Conservation (phyloP, 1,140 invertebrate genomes). For the Zophobas morio region DNA sequence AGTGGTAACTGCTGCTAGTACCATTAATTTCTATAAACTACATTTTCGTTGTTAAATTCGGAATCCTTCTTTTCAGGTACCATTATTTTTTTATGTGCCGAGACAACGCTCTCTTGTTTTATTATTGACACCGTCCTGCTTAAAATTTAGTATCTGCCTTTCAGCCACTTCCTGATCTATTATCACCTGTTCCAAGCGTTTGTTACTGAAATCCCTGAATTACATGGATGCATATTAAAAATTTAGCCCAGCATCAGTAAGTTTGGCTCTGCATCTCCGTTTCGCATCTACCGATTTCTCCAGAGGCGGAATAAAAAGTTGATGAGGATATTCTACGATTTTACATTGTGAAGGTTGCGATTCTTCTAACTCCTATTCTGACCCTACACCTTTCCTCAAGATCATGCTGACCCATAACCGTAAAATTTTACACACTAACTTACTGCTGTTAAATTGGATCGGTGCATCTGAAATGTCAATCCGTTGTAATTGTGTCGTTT, state of each 20-base stretch:
- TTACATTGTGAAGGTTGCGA: conserved; percentile 12
- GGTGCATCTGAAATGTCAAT: not conserved
- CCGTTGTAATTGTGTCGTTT: conserved; percentile 24
- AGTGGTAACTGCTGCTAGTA: too few species aligned
- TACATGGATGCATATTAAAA: conserved; percentile 14
- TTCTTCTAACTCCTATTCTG: conserved; percentile 17
- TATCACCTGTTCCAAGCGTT: not conserved
- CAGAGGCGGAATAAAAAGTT: conserved; percentile 25
- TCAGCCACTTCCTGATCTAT: too few species aligned
- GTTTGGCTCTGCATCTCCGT: conserved; percentile 12
- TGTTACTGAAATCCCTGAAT: conserved; percentile 11
- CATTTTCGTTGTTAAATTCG: too few species aligned
- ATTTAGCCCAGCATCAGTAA: conserved; percentile 1
- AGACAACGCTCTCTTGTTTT: too few species aligned
- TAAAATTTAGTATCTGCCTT: too few species aligned
- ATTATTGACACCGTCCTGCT: too few species aligned
- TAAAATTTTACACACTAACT: conserved; percentile 1
- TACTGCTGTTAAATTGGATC: conserved; percentile 5
- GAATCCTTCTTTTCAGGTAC: too few species aligned
- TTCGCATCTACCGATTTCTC: conserved; percentile 30
- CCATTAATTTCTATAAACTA: too few species aligned
- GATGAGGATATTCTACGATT: conserved; percentile 34
- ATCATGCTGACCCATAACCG: not conserved
- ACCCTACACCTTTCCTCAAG: conserved; percentile 16
- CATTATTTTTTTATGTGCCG: too few species aligned